Conservation (phyloP, 2,888 invertebrate genomes). For the Schizotus pectinicornis region DNA sequence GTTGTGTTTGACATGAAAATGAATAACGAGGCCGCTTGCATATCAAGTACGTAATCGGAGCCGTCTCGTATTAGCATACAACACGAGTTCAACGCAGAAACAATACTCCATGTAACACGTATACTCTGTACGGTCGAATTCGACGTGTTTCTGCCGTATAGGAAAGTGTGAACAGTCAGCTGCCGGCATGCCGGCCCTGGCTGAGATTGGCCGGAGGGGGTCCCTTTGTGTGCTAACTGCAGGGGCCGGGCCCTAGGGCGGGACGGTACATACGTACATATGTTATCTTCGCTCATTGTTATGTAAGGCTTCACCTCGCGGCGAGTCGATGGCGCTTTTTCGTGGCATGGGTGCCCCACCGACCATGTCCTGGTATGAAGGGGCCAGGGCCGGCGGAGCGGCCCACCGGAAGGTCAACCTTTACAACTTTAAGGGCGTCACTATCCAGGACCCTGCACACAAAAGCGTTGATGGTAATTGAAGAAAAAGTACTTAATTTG, state of each 20-base stretch:
- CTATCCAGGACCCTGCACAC: no score
- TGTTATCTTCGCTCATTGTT: constrained; percentile 47
- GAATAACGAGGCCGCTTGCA: constrained; percentile 28
- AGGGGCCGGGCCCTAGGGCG: constrained; percentile 54
- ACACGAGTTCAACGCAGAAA: constrained; percentile 15
- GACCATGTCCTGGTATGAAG: no score
- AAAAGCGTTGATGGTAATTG: no score
- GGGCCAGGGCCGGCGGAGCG: no score
- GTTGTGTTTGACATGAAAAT: constrained; percentile 27
- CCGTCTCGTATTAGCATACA: constrained; percentile 25
- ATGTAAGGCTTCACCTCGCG: constrained; percentile 11
- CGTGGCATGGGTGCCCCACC: neutral
- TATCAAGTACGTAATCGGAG: constrained; percentile 20
- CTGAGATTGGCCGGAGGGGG: constrained; percentile 53
- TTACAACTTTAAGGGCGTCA: no score
- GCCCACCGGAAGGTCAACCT: no score
- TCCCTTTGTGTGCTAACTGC: constrained; percentile 55
- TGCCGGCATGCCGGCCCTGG: constrained; percentile 40
- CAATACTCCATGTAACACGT: constrained; percentile 17
- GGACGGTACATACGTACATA: constrained; percentile 50
- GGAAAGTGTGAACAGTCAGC: constrained; percentile 53
- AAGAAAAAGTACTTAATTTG: no score
- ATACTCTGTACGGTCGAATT: constrained; percentile 12
- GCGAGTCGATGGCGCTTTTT: neutral
- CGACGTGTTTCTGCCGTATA: constrained; percentile 5